A percentile compares a stretch with the other conserved stretches of the same genome.
These are phyloP conservation scores for Cabera pusaria DNA, from an alignment of 2,888 invertebrate genomes.

Conservation along the genomic window DNA sequence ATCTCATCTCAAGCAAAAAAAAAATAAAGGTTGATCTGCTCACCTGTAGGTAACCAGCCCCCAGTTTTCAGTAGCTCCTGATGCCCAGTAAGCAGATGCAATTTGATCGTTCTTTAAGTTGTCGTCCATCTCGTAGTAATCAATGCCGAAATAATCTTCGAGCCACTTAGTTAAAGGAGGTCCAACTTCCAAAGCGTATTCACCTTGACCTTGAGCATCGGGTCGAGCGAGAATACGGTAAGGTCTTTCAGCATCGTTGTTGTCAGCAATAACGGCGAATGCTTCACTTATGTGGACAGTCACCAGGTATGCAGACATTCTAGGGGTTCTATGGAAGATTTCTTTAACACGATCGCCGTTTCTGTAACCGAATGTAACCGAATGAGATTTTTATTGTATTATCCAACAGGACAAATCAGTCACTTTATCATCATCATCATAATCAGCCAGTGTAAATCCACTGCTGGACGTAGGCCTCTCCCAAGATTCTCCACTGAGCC, in stretches of 20 bases:
- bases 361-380: too few relatives aligned
- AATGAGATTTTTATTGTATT: too few relatives aligned
- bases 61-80: slow-evolving; percentile 79
- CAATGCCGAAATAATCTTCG: slow-evolving; percentile 60
- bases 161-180: slow-evolving; percentile 67
- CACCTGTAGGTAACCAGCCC: slow-evolving; percentile 75
- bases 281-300: slow-evolving; percentile 85
- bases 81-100: slow-evolving; percentile 74
- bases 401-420: too few relatives aligned
- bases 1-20: too few relatives aligned
- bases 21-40: background rate
- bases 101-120: slow-evolving; percentile 74
- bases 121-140: slow-evolving; percentile 63
- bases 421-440: too few relatives aligned
- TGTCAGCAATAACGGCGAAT: slow-evolving; percentile 64
- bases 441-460: too few relatives aligned
- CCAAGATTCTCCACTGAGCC: too few relatives aligned
- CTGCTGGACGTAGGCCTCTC: too few relatives aligned
- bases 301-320: slow-evolving; percentile 93
- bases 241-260: slow-evolving; percentile 45
- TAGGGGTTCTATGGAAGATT: slow-evolving; percentile 82
- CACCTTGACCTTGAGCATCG: slow-evolving; percentile 62
- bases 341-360: slow-evolving; percentile 56
- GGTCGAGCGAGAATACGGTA: slow-evolving; percentile 72
- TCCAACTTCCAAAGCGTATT: slow-evolving; percentile 69